Base-by-base conservation (phyloP, 2,113 vertebrate genomes). In the Sigmodon hispidus region DNA sequence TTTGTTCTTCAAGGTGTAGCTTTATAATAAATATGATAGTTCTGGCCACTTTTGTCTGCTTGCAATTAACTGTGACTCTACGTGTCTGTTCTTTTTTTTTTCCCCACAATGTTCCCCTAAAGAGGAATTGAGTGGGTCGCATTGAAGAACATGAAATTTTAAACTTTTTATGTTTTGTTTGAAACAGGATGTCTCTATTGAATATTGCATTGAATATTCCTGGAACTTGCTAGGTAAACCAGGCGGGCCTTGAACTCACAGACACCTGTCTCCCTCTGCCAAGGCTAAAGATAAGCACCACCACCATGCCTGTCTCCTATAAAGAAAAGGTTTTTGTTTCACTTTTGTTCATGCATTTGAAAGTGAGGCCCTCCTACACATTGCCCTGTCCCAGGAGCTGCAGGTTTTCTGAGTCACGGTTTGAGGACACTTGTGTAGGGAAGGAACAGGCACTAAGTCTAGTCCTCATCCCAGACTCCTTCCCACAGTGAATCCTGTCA, bases 1-100 rank as follows among this genome's bases (percentile, higher is more conserved):
- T 98, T 99, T 98, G 98, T 99, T 99, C 98, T 97, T 98, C 97
- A 97, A 97, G 96, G 98, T 98, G 98, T 99, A 99, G 99, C 99
- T 99, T 99, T 99, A 99, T 99, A 99, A 99, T 99, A 99, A 99
- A 99, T 98, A 98, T 98, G 97, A 98, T 99, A 98, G 99, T 99
- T 99, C 99, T 98, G 98, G 94, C 98, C 98, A 89, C 96, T 77
- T 10, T 83, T 95, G 50, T 97, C 95, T 97, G 73, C 88, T 97
- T 97, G 94, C 79, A 10, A 81, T 89, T 59, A 90, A 94, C 16
- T 79, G 87, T 92, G 80, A 89, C 67, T 77, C 81, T 9, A 65
- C 57, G 17, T 24, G 13, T 89, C 81, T 75, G 48, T 87, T 93
- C 52, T 17, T 89, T 70, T 87, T 63, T 12, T 91, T 91, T 87